phyloP scores from a whole-genome alignment of 1,140 invertebrate genomes.

The Thaumatotibia leucotreta region DNA sequence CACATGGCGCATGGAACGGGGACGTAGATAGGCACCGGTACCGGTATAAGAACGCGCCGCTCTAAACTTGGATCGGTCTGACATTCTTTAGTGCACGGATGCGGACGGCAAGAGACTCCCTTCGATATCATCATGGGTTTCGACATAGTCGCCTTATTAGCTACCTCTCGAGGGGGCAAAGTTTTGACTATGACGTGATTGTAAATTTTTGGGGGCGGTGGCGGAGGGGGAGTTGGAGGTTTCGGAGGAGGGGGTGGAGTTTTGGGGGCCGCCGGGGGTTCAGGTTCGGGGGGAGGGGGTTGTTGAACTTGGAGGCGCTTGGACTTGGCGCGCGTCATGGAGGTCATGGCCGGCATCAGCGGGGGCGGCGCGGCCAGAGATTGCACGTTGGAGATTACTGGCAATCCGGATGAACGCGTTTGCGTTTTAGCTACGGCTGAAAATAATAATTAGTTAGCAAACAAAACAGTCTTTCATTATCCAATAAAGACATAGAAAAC shows the following conservation, averaged over 20 bases:
- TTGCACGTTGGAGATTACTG: slow-evolving; percentile 87
- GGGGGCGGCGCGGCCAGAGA: slow-evolving; percentile 79
- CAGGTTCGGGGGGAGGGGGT: slow-evolving; percentile 32
- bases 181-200: slow-evolving; percentile 84
- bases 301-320: slow-evolving; percentile 37
- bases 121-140: slow-evolving; percentile 86
- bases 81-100: slow-evolving; percentile 80
- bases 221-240: slow-evolving; percentile 57
- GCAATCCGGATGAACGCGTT: slow-evolving; percentile 51
- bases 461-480: too few relatives aligned
- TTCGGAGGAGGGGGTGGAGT: slow-evolving; percentile 53
- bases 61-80: slow-evolving; percentile 81
- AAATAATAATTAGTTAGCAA: slow-evolving; percentile 14
- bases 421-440: slow-evolving; percentile 46
- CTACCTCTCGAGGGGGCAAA: slow-evolving; percentile 82
- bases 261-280: slow-evolving; percentile 40
- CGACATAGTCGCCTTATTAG: slow-evolving; percentile 86
- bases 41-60: slow-evolving; percentile 82
- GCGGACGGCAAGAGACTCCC: slow-evolving; percentile 84
- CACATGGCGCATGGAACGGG: slow-evolving; percentile 93
- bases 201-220: slow-evolving; percentile 75
- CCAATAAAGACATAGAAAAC: slow-evolving; percentile 38
- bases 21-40: slow-evolving; percentile 94
- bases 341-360: slow-evolving; percentile 31
- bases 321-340: slow-evolving; percentile 49